Conservation (phyloP, 2,113 vertebrate genomes). For the Mirounga angustirostris region DNA sequence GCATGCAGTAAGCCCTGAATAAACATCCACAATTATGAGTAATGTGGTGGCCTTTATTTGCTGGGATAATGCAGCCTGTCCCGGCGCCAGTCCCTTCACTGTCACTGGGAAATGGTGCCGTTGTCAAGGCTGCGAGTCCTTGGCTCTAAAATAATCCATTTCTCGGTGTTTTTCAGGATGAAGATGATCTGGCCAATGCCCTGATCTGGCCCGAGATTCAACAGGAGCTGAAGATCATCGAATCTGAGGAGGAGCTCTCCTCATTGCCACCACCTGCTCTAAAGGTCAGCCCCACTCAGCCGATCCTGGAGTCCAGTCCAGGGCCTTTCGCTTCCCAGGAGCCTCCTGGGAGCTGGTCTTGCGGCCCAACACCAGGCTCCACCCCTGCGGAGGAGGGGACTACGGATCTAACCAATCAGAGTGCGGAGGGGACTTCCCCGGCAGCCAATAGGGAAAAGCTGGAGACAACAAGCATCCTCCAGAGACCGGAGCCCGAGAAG, state of each 20-base stretch:
- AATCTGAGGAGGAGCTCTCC: slow-evolving; percentile 91
- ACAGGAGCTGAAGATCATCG: slow-evolving; percentile 93
- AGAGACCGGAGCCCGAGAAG: slow-evolving; percentile 26
- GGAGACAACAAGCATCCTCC: background rate
- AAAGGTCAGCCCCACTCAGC: slow-evolving; percentile 1
- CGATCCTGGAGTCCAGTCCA: background rate
- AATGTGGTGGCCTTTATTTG: background rate
- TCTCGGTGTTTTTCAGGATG: slow-evolving; percentile 87
- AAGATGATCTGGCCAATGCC: slow-evolving; percentile 73
- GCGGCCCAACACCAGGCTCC: background rate
- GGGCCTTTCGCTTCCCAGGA: slow-evolving; percentile 54
- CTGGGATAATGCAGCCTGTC: background rate
- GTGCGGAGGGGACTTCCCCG: background rate
- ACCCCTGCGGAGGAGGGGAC: slow-evolving; percentile 53
- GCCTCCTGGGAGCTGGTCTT: background rate
- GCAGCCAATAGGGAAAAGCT: background rate
- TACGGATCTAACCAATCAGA: slow-evolving; percentile 63
- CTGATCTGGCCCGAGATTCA: slow-evolving; percentile 91
- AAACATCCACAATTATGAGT: background rate
- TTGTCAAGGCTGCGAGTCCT: background rate
- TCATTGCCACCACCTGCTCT: slow-evolving; percentile 59
- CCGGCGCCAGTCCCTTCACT: background rate
- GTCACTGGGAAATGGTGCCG: background rate
- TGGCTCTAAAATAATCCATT: background rate
- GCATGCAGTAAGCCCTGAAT: background rate